Base-by-base conservation (phyloP, 2,797 vertebrate genomes). In the Echiichthys vipera region DNA sequence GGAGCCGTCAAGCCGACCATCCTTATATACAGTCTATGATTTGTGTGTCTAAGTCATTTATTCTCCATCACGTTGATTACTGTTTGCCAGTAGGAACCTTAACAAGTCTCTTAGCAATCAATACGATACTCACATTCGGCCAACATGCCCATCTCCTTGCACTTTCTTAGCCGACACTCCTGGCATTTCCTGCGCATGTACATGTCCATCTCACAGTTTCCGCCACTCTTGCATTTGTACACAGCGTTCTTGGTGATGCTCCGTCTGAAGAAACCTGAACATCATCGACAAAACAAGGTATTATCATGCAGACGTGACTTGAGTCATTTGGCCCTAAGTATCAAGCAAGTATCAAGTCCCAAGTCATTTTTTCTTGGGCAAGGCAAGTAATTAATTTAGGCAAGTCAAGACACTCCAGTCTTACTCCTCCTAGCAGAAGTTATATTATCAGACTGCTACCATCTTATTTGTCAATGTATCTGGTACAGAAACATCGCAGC, bases 161-260 rank as follows among this genome's bases (percentile, higher is more conserved):
- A 99, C 76, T 99, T 99, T 84, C 96, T 94, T 18, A 99, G 95
- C 24, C 98, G 95, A 27, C 98, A 99, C 73, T 99, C 97, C 78
- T 99, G 98, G 84, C 98, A 99, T 79, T 99, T 99, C 65, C 98
- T 95, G 53, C 98, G 95, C 98, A 99, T 99, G 83, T 99, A 99
- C 98, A 99, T 99, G 88, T 99, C 98, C 98, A 99, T 99, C 92
- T 99, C 98, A 4, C 98, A 99, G 93, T 95, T 97, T 65, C 98
- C 97, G 9, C 97, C 98, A 0, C 94, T 99, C 92, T 99, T 99
- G 90, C 98, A 99, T 84, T 97, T 98, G 93, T 99, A 99, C 66
- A 97, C 95, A 1, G 98, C 98, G 0, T 99, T 99, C 92, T 99
- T 99, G 30, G 98, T 99, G 72, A 99, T 98, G 82, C 98, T 99